Evolutionary conservation across 2,888 invertebrate species (phyloP).

Genomic region (Agriopis leucophaearia): DNA sequence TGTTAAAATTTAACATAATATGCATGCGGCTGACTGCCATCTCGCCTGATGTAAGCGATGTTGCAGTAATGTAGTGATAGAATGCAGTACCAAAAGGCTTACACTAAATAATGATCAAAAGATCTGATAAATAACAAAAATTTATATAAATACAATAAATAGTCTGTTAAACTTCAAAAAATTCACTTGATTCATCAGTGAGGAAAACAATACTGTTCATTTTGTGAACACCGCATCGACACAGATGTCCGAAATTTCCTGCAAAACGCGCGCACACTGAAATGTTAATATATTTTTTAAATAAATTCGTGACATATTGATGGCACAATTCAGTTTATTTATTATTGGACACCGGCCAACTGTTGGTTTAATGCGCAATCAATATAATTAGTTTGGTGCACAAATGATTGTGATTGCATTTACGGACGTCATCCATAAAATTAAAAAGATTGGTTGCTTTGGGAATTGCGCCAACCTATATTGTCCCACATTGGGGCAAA

Average conservation of each 20-base stretch:
- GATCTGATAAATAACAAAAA: too few species aligned
- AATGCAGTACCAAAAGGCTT: too few species aligned
- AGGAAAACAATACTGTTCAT: slow-evolving; percentile 3
- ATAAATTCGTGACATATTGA: slow-evolving; percentile 51
- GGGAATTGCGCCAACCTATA: neutral
- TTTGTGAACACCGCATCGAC: slow-evolving; percentile 13
- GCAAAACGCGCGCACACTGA: slow-evolving; percentile 16
- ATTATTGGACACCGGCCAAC: slow-evolving; percentile 56
- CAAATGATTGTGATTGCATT: slow-evolving; percentile 37
- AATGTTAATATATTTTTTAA: slow-evolving; percentile 39
- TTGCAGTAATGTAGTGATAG: too few species aligned
- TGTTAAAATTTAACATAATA: too few species aligned
- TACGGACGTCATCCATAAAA: slow-evolving; percentile 7
- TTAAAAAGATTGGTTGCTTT: slow-evolving; percentile 1
- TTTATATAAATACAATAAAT: too few species aligned
- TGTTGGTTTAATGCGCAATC: slow-evolving; percentile 59
- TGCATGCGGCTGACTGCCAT: too few species aligned
- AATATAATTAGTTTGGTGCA: slow-evolving; percentile 54
- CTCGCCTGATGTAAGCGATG: too few species aligned
- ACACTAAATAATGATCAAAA: too few species aligned
- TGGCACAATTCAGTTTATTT: slow-evolving; percentile 55
- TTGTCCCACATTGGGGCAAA: too few species aligned
- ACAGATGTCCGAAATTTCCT: slow-evolving; percentile 14
- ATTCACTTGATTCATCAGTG: slow-evolving; percentile 1
- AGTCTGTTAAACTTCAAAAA: neutral